phyloP scores from a whole-genome alignment of 2,888 invertebrate species.

The Hoplodrina ambigua region DNA sequence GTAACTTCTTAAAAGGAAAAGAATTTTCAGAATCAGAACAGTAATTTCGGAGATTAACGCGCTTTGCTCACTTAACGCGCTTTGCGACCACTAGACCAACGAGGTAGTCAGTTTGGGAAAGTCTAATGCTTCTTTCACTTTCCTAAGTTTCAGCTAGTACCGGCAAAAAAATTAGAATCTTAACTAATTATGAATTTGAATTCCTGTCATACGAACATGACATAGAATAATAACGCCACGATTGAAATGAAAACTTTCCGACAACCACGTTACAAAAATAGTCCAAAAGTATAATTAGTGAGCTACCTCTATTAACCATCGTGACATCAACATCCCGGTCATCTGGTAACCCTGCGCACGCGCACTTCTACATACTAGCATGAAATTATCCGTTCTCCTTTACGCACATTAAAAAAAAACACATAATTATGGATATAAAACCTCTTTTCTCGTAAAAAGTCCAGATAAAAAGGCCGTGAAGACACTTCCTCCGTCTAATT shows the following conservation, averaged over 20 bases:
- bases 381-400: constrained; percentile 82
- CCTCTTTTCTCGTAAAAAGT: constrained; percentile 85
- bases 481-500: constrained; percentile 85
- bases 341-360: constrained; percentile 62
- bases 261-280: constrained; percentile 13
- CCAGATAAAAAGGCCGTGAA: constrained; percentile 86
- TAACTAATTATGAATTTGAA: too few species aligned
- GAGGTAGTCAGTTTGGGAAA: too few species aligned
- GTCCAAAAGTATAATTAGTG: constrained; percentile 15
- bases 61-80: too few species aligned
- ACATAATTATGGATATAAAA: constrained; percentile 89
- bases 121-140: too few species aligned
- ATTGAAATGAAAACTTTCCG: background rate
- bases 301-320: constrained; percentile 18
- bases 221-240: background rate
- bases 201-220: too few species aligned
- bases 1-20: too few species aligned
- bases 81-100: too few species aligned
- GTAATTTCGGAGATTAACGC: too few species aligned
- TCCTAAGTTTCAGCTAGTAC: background rate
- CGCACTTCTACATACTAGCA: constrained; percentile 73
- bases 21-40: too few species aligned
- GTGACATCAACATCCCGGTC: constrained; percentile 51
- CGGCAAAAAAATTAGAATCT: background rate
- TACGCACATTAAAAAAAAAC: constrained; percentile 79